Conservation (phyloP, 2,113 vertebrate species). For the Lepisosteus osseus region DNA sequence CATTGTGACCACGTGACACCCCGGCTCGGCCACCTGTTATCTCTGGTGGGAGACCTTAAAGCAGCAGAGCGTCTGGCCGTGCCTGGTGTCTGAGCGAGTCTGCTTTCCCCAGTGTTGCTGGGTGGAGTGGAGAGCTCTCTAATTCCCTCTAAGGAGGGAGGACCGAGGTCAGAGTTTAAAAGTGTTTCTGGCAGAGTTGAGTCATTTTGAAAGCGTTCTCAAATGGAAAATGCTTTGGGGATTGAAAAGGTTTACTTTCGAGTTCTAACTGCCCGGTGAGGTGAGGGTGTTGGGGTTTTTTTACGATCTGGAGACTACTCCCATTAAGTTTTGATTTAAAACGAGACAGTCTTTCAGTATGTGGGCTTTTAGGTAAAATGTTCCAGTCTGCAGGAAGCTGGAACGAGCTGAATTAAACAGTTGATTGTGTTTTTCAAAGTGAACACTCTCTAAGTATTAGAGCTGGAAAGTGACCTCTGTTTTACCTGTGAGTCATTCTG, state of each 20-base stretch:
- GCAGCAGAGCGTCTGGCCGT: background rate
- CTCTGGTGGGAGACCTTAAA: background rate
- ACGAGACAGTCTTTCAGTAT: background rate
- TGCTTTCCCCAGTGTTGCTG: slow-evolving; percentile 4
- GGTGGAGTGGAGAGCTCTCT: slow-evolving; percentile 10
- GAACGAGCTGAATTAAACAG: background rate
- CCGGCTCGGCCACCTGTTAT: background rate
- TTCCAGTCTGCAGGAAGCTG: background rate
- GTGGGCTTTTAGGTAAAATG: background rate
- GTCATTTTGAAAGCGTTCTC: background rate
- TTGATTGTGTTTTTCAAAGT: background rate
- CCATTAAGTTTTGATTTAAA: no score
- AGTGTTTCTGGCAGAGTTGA: background rate
- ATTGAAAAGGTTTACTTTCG: background rate
- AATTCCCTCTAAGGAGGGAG: background rate
- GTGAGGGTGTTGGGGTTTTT: background rate
- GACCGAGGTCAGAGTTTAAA: background rate
- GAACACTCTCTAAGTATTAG: no score
- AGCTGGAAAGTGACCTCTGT: slow-evolving; percentile 7
- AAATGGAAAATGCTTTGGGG: background rate
- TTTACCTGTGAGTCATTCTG: slow-evolving; percentile 17
- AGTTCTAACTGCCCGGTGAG: background rate
- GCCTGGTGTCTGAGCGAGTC: background rate
- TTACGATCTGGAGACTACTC: background rate
- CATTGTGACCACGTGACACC: no score